phyloP scores from a whole-genome alignment of 2,113 vertebrate species.

The Motacilla alba region DNA sequence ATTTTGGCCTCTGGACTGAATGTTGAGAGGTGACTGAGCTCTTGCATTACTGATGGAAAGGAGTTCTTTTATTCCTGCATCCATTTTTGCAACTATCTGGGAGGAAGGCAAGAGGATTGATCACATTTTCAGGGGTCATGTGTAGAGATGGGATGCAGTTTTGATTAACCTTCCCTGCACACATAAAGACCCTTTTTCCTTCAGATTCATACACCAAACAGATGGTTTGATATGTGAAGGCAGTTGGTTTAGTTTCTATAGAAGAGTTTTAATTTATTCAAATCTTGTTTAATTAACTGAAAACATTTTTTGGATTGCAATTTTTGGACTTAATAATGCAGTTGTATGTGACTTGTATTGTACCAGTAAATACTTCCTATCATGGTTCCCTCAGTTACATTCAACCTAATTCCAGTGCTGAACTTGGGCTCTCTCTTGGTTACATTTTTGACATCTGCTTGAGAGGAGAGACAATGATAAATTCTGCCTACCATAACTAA shows the following conservation, averaged over 20 bases:
- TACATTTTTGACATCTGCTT: not conserved
- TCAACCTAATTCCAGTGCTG: not conserved
- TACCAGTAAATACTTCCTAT: too few relatives aligned
- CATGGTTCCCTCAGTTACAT: not conserved
- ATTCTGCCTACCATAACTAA: not conserved
- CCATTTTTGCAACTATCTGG: not conserved
- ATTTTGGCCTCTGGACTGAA: constrained; percentile 4
- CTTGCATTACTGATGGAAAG: not conserved
- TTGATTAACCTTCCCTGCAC: not conserved
- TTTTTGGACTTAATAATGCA: not conserved
- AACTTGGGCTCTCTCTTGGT: not conserved
- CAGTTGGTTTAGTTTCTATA: not conserved
- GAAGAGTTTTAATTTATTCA: not conserved
- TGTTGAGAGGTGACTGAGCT: not conserved
- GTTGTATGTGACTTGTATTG: not conserved
- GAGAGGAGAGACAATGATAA: not conserved
- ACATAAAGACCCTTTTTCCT: not conserved
- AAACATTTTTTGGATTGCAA: not conserved
- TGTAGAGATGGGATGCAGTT: not conserved
- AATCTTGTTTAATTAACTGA: not conserved
- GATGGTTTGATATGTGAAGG: not conserved
- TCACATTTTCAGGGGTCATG: not conserved
- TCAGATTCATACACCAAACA: not conserved
- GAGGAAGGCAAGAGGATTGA: not conserved
- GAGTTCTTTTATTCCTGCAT: not conserved